Evolutionary conservation across 2,113 vertebrate genomes (phyloP).

Genomic region (Leucosticte australis): DNA sequence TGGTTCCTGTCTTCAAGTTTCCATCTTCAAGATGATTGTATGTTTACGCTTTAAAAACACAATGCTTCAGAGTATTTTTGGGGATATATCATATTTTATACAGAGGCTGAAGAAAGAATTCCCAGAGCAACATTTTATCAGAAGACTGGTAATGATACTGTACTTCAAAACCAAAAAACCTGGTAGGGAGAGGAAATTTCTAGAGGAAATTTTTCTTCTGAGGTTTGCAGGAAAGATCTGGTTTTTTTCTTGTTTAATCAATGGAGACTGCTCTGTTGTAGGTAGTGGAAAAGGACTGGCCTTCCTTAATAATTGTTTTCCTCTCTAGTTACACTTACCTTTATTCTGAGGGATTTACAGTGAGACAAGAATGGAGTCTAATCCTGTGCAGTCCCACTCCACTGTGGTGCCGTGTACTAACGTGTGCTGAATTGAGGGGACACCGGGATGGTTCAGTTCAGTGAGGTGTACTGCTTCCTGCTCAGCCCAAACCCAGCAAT

Average conservation of each 20-base stretch:
- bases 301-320: not conserved
- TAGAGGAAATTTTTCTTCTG: not conserved
- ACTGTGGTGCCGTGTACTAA: not conserved
- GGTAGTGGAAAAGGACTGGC: not conserved
- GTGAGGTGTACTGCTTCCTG: not conserved
- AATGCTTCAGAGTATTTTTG: not conserved
- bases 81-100: not conserved
- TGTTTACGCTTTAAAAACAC: not conserved
- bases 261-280: not conserved
- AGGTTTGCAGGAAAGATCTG: not conserved
- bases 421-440: not conserved
- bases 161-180: not conserved
- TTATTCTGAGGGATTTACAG: not conserved
- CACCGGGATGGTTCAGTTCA: not conserved
- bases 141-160: not conserved
- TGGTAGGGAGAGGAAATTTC: not conserved
- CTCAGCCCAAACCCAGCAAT: not conserved
- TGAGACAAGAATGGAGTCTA: not conserved
- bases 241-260: not conserved
- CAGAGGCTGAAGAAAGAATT: not conserved
- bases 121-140: not conserved
- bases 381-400: not conserved
- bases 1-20: conserved; percentile 3
- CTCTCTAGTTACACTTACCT: not conserved
- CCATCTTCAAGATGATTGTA: not conserved